Conservation (phyloP, 2,113 vertebrate species). For the Ceuthmochares aereus region DNA sequence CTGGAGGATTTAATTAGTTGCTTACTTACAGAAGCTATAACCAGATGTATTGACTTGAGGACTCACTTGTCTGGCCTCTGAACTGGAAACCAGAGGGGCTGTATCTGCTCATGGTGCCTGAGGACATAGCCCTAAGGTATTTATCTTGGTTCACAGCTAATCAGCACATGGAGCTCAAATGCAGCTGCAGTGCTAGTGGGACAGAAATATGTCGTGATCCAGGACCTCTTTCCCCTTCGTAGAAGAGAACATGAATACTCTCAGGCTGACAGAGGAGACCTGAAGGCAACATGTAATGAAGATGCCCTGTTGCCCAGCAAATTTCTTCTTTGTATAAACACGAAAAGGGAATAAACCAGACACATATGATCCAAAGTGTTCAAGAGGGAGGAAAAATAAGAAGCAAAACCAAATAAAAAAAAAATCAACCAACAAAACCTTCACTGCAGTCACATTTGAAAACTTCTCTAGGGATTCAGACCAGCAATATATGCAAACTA, state of each 20-base stretch:
- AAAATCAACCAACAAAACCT: neutral
- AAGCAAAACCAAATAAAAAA: neutral
- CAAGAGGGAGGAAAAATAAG: neutral
- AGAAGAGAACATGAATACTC: neutral
- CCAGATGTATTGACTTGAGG: neutral
- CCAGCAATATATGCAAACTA: neutral
- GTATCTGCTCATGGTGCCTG: neutral
- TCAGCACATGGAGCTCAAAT: neutral
- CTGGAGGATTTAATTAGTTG: neutral
- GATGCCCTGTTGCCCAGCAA: neutral
- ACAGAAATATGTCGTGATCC: neutral
- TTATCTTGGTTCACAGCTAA: neutral
- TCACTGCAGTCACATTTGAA: neutral
- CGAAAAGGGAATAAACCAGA: neutral
- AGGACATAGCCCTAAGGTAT: neutral
- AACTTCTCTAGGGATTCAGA: neutral
- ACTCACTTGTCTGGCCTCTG: neutral
- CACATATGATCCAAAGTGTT: neutral
- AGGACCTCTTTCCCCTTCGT: neutral
- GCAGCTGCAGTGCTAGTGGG: neutral
- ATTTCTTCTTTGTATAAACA: neutral
- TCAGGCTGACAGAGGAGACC: neutral
- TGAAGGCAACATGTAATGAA: neutral
- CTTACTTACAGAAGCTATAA: slow-evolving; percentile 19
- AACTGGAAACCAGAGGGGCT: neutral